Evolutionary conservation across 2,113 vertebrate genomes (phyloP).

Genomic region (Piprites chloris): DNA sequence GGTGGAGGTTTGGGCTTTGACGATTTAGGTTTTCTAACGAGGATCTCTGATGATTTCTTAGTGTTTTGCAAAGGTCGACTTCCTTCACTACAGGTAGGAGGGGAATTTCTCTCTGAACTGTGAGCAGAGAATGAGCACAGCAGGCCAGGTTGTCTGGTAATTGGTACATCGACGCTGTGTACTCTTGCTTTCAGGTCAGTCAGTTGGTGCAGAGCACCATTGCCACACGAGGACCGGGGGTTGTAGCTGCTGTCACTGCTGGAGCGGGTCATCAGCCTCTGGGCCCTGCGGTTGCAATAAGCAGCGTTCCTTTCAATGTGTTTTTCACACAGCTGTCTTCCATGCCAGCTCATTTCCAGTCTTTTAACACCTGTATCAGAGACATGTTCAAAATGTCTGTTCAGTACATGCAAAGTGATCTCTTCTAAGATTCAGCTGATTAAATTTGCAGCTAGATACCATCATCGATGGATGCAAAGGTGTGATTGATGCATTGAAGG

Average conservation of each 20-base stretch:
- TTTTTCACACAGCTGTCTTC: constrained; percentile 75
- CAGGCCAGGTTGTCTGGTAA: constrained; percentile 38
- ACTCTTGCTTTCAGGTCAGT: constrained; percentile 48
- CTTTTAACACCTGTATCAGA: constrained; percentile 71
- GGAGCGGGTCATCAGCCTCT: constrained; percentile 86
- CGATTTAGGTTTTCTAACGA: constrained; percentile 71
- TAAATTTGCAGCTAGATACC: neutral
- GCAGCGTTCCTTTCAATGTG: constrained; percentile 68
- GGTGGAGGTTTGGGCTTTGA: constrained; percentile 78
- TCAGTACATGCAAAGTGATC: neutral
- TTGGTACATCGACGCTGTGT: constrained; percentile 72
- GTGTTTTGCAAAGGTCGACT: constrained; percentile 65
- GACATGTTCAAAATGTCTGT: neutral
- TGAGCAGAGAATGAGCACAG: neutral
- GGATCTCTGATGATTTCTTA: constrained; percentile 71
- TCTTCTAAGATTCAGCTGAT: neutral
- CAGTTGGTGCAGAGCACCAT: constrained; percentile 29
- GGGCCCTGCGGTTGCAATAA: constrained; percentile 54
- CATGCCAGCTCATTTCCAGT: constrained; percentile 76
- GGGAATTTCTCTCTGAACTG: constrained; percentile 60
- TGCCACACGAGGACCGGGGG: constrained; percentile 39
- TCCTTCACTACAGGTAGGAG: constrained; percentile 23
- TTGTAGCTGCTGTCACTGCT: constrained; percentile 86
- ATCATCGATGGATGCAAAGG: fast-evolving
- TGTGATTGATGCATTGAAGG: neutral